Evolutionary conservation across 2,797 vertebrate species (phyloP).

Genomic region (Prionace glauca): DNA sequence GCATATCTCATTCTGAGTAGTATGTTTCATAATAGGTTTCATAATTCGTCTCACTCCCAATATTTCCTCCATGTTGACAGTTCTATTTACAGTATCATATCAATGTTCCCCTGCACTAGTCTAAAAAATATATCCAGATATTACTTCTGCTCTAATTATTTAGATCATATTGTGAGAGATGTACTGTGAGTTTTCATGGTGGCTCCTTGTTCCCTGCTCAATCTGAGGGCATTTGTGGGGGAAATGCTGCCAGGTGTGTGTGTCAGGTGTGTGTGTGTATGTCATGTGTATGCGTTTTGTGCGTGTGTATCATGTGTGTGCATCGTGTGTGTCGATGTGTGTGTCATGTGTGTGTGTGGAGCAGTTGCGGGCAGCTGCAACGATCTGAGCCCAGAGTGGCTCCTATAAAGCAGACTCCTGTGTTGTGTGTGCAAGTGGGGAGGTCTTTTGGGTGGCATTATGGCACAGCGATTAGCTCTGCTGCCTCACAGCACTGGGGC

Average conservation of each 20-base stretch:
- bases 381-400: neutral
- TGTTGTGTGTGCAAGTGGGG: neutral
- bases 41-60: conserved; percentile 1
- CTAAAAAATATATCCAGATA: neutral
- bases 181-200: neutral
- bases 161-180: neutral
- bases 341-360: too few relatives aligned
- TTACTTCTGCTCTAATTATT: neutral
- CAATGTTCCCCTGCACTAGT: neutral
- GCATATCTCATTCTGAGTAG: neutral
- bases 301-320: too few relatives aligned
- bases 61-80: conserved; percentile 19
- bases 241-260: neutral
- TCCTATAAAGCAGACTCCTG: neutral
- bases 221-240: neutral
- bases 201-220: neutral
- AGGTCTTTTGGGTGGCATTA: neutral
- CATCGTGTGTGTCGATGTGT: too few relatives aligned
- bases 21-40: neutral
- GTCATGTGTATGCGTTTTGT: too few relatives aligned
- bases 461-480: too few relatives aligned
- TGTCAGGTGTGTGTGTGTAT: neutral
- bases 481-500: too few relatives aligned
- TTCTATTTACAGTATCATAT: conserved; percentile 21
- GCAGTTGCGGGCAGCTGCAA: neutral